Percentiles rank a stretch among this genome's conserved stretches.
Evolutionary conservation across 2,888 invertebrate species (phyloP).

Genomic region (Scrobipalpa costella): DNA sequence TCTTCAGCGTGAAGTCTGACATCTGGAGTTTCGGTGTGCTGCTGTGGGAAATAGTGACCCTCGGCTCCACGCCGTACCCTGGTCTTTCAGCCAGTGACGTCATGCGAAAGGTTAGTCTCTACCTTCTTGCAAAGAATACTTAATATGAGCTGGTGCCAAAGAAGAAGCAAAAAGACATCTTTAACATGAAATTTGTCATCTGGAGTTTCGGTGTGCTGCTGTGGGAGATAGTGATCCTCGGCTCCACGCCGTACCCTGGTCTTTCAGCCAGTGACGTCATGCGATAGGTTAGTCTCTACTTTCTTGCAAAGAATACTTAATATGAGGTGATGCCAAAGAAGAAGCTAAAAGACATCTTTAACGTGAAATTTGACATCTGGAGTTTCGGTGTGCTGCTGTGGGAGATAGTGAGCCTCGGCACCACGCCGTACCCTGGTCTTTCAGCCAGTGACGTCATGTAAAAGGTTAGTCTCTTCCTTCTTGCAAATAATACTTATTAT

Average conservation of each 20-base stretch:
- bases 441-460: constrained; percentile 86
- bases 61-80: constrained; percentile 97
- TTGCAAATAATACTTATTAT: not conserved
- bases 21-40: constrained; percentile 98
- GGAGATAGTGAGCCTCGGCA: too few species aligned
- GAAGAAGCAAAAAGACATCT: too few species aligned
- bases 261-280: constrained; percentile 89
- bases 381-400: too few species aligned
- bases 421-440: constrained; percentile 85
- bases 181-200: too few species aligned
- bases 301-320: not conserved
- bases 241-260: constrained; percentile 83
- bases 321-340: too few species aligned
- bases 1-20: constrained; percentile 96
- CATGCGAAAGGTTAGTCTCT: constrained; percentile 86
- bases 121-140: not conserved
- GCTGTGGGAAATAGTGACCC: constrained; percentile 97
- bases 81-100: constrained; percentile 95
- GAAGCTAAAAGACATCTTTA: too few species aligned
- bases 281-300: too few species aligned
- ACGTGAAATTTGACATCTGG: too few species aligned
- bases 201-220: too few species aligned
- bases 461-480: not conserved
- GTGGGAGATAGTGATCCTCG: too few species aligned
- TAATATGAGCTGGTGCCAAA: too few species aligned